Percentiles rank a stretch among this genome's conserved stretches.
These are phyloP conservation scores for Cyanistes caeruleus DNA, from an alignment of 2,113 vertebrate species.

Conservation along the genomic window DNA sequence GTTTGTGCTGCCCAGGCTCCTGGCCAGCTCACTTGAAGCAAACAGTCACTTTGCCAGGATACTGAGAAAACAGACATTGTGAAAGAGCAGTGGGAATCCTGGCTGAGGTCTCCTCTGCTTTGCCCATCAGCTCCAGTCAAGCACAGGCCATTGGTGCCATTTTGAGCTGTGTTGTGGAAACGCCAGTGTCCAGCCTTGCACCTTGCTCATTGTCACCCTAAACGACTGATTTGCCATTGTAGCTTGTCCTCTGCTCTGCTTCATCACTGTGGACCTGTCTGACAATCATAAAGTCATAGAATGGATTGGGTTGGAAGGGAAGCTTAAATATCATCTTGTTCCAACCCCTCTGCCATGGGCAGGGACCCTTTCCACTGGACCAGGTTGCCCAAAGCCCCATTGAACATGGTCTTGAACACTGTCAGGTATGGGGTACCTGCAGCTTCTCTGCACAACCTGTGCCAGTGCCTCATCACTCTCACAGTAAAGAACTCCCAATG, in stretches of 20 bases:
- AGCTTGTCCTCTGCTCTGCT: not conserved
- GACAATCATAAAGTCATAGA: not conserved
- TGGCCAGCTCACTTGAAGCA: not conserved
- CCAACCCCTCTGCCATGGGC: not conserved
- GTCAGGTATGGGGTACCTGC: not conserved
- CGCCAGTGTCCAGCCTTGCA: not conserved
- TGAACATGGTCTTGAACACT: not conserved
- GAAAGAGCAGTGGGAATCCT: not conserved
- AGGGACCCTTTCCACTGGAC: not conserved
- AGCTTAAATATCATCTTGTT: not conserved
- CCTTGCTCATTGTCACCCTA: not conserved
- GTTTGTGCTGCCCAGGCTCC: not conserved
- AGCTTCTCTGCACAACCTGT: not conserved
- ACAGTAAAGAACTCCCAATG: not conserved
- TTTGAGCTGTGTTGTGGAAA: not conserved
- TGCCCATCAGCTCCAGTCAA: not conserved
- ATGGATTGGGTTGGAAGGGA: not conserved
- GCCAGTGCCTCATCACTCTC: not conserved
- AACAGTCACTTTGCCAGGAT: rapidly evolving
- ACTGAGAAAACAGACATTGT: not conserved
- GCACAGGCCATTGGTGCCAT: not conserved
- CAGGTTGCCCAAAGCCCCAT: not conserved
- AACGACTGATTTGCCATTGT: not conserved
- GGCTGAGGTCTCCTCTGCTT: not conserved
- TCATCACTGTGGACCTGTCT: not conserved